Conservation (phyloP, 37 sponge, comb jelly and placozoan species). For the Axinella damicornis region DNA sequence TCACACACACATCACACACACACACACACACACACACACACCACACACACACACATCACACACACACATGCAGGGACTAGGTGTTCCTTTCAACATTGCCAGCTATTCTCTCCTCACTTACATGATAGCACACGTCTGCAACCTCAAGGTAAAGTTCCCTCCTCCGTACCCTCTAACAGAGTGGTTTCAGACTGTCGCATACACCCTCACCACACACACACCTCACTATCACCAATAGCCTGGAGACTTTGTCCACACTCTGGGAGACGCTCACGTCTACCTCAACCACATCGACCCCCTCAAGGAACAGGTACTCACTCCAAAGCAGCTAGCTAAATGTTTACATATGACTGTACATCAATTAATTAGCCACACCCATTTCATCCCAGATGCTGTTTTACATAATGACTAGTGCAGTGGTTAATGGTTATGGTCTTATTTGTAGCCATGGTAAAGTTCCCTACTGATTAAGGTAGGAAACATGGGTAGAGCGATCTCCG, state of each 20-base stretch:
- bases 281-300: constrained; percentile 94
- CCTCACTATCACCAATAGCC: constrained; percentile 42
- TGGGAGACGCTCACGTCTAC: constrained; percentile 95
- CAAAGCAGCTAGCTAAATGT: too few species aligned
- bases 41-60: neutral
- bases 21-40: too few species aligned
- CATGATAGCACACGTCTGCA: constrained; percentile 97
- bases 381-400: too few species aligned
- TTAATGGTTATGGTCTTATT: too few species aligned
- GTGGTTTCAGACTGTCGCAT: neutral
- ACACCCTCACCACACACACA: too few species aligned
- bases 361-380: too few species aligned
- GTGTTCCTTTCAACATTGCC: constrained; percentile 99
- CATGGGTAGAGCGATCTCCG: too few species aligned
- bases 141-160: constrained; percentile 59
- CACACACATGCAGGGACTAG: constrained; percentile 79
- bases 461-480: too few species aligned
- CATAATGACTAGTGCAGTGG: too few species aligned
- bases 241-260: constrained; percentile 85
- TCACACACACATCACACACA: too few species aligned
- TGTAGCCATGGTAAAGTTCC: too few species aligned
- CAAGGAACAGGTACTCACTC: constrained; percentile 79
- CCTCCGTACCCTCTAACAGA: neutral
- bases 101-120: constrained; percentile 95
- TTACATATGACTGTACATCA: too few species aligned